Evolutionary conservation across 2,888 invertebrate species (phyloP), one percentile per base, ranked within the genome.

Genomic region (Rhagonycha fulva): DNA sequence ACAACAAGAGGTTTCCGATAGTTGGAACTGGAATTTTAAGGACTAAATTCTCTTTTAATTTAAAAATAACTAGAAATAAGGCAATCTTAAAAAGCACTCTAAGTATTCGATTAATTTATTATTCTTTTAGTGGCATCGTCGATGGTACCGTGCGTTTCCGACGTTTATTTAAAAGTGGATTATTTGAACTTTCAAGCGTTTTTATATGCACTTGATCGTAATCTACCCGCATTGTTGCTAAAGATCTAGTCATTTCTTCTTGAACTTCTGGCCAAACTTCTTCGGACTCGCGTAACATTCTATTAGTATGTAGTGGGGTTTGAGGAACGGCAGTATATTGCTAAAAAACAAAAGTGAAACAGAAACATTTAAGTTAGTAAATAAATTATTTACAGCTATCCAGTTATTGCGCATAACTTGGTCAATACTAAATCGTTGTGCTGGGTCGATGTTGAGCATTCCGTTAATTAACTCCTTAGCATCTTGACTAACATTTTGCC

Each of bases 211-310:
- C 94, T 89, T 96, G 95, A 88, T 99, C 98, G 87, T 98, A 98
- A 88, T 98, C 98, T 9, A 99, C 98, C 72, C 99, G 91, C 99
- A 99, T 99, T 70, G 98, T 98, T 66, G 98, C 98, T 80, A 99
- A 89, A 0, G 98, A 98, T 80, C 98, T 93, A 1, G 97, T 98
- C 98, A 99, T 98, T 89, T 99, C 99, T 88, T 99, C 99, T 89
- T 98, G 98, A 5, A 99, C 97, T 85, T 99, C 98, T 0, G 95
- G 95, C 99, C 99, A 99, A 74, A 94, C 93, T 81, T 97, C 97
- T 81, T 94, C 95, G 70, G 96, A 95, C 87, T 99, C 98, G 30
- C 94, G 93, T 23, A 99, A 89, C 83, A 98, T 93, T 72, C 95
- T 91, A 76, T 96, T 93, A 0, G 99, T 98, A 89, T 96, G 95